Conservation (phyloP, 2,888 invertebrate species). For the Epistrophella euchroma region DNA sequence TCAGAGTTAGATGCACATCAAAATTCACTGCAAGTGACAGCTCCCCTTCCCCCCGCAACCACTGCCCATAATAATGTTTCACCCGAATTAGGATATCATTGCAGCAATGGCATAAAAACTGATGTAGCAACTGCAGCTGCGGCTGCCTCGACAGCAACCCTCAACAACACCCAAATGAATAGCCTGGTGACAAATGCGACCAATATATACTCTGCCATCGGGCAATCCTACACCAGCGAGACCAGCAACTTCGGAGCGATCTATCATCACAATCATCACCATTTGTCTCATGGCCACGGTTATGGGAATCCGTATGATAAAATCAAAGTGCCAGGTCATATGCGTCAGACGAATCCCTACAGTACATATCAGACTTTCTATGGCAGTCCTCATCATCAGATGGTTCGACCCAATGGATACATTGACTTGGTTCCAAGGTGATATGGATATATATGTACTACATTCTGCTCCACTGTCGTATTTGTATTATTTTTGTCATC, state of each 20-base stretch:
- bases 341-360: conserved; percentile 79
- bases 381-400: conserved; percentile 79
- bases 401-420: conserved; percentile 83
- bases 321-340: conserved; percentile 80
- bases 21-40: conserved; percentile 73
- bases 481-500: conserved; percentile 49
- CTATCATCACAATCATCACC: conserved; percentile 83
- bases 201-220: conserved; percentile 81
- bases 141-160: conserved; percentile 64
- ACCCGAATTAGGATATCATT: conserved; percentile 79
- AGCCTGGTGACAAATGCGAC: conserved; percentile 77
- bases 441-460: conserved; percentile 36
- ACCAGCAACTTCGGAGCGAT: conserved; percentile 83
- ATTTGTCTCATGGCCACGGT: conserved; percentile 77
- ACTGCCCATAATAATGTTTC: conserved; percentile 81
- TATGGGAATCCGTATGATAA: conserved; percentile 83
- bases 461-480: conserved; percentile 1
- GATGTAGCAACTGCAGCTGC: conserved; percentile 66
- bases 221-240: conserved; percentile 82
- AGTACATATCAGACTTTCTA: conserved; percentile 83
- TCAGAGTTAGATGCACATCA: conserved; percentile 79
- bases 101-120: conserved; percentile 62
- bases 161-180: conserved; percentile 74
- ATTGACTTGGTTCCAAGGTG: conserved; percentile 83
- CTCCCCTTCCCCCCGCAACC: conserved; percentile 70